A percentile compares a stretch with the other conserved stretches of the same genome.
Evolutionary conservation across 2,888 invertebrate genomes (phyloP).

Genomic region (Tricholauxania praeusta): DNA sequence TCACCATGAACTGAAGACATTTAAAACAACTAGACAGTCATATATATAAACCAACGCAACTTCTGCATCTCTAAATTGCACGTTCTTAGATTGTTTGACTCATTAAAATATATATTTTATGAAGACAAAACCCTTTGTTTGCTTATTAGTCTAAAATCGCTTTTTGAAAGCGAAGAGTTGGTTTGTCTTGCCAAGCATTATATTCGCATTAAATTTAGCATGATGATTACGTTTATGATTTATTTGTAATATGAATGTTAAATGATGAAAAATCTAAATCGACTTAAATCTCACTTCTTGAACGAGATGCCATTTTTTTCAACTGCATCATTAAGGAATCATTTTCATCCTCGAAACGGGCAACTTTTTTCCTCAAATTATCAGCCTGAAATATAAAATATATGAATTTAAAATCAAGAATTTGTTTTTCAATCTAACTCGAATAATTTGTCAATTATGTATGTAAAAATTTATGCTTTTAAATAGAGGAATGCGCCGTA

Average conservation of each 20-base stretch:
- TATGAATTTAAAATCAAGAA: not conserved
- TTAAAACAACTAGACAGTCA: too few relatives aligned
- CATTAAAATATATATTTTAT: constrained; percentile 4
- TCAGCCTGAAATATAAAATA: constrained; percentile 75
- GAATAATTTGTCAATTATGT: too few relatives aligned
- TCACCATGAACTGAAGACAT: too few relatives aligned
- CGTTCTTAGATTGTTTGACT: not conserved
- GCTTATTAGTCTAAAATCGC: too few relatives aligned
- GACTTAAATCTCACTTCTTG: constrained; percentile 76
- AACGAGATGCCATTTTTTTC: constrained; percentile 93
- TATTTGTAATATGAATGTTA: constrained; percentile 22
- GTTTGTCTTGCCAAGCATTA: too few relatives aligned
- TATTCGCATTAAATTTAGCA: too few relatives aligned
- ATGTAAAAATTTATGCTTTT: too few relatives aligned
- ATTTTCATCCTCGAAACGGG: constrained; percentile 96
- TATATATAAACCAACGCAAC: too few relatives aligned
- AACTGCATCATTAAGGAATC: constrained; percentile 94
- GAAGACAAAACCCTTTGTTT: constrained; percentile 16
- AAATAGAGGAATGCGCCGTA: too few relatives aligned
- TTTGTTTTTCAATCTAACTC: constrained; percentile 21
- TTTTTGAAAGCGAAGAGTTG: too few relatives aligned
- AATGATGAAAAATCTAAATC: constrained; percentile 40
- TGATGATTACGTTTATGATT: not conserved
- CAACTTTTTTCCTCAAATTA: constrained; percentile 88
- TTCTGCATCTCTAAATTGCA: not conserved